These are phyloP conservation scores for Mythimna vitellina DNA, from an alignment of 2,888 invertebrate genomes.

Conservation along the genomic window DNA sequence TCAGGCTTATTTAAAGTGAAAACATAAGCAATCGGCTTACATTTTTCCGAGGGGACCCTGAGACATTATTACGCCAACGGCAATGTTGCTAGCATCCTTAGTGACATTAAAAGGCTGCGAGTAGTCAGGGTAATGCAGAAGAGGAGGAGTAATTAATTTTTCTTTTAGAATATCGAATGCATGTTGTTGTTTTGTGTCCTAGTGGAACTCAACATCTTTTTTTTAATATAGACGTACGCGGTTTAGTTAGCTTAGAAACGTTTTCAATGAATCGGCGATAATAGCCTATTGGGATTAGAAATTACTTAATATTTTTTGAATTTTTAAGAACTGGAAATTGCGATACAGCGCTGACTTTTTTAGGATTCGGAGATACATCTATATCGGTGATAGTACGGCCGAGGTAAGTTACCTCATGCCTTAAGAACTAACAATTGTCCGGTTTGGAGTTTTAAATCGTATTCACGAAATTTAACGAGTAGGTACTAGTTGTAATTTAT, in stretches of 20 bases:
- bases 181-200: background rate
- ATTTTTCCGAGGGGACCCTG: background rate
- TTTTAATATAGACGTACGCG: background rate
- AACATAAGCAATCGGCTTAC: background rate
- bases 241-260: background rate
- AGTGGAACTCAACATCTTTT: background rate
- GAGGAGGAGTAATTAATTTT: background rate
- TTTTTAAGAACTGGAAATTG: slow-evolving; percentile 30
- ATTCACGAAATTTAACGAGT: no score
- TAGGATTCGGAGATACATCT: slow-evolving; percentile 32
- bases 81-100: background rate
- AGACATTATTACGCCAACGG: slow-evolving; percentile 1
- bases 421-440: no score
- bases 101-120: no score
- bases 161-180: slow-evolving; percentile 3
- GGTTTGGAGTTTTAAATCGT: no score
- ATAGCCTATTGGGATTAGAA: slow-evolving; percentile 45
- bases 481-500: background rate
- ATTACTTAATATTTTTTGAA: slow-evolving; percentile 42
- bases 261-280: slow-evolving; percentile 42
- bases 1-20: slow-evolving; percentile 44
- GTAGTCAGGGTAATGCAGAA: no score
- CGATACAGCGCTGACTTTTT: slow-evolving; percentile 29
- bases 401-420: no score
- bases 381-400: background rate